A percentile compares a stretch with the other conserved stretches of the same genome.
Conservation (phyloP, 2,797 vertebrate species). For the Onychomys arenicola region DNA sequence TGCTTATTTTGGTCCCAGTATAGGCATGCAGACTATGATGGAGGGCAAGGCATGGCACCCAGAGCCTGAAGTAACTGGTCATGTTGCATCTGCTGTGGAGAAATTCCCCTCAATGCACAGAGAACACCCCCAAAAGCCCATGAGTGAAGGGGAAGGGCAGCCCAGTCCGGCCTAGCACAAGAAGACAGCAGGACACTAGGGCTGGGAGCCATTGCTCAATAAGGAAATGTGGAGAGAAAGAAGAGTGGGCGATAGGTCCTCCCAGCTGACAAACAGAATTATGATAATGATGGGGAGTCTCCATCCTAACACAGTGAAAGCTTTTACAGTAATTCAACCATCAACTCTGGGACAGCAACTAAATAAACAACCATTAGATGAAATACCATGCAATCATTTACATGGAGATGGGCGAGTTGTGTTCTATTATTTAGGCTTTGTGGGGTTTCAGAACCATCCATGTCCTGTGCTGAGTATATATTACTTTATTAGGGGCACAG, state of each 20-base stretch:
- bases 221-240: background rate
- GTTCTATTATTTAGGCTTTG: background rate
- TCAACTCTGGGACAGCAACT: background rate
- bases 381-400: background rate
- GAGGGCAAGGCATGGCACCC: rapidly evolving
- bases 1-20: background rate
- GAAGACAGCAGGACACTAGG: background rate
- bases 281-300: background rate
- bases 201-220: rapidly evolving
- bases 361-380: background rate
- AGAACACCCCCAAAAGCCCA: background rate
- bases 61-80: background rate
- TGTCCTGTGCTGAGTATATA: background rate
- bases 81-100: background rate
- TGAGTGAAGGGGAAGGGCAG: background rate
- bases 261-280: background rate
- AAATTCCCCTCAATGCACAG: background rate
- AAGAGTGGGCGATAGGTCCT: rapidly evolving
- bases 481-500: background rate
- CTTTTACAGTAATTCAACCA: background rate
- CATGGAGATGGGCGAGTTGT: background rate
- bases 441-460: background rate
- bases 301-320: background rate
- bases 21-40: background rate
- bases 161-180: background rate